Evolutionary conservation across 92 coral and sea anemone genomes (phyloP).

Genomic region (Zoanthus sociatus): DNA sequence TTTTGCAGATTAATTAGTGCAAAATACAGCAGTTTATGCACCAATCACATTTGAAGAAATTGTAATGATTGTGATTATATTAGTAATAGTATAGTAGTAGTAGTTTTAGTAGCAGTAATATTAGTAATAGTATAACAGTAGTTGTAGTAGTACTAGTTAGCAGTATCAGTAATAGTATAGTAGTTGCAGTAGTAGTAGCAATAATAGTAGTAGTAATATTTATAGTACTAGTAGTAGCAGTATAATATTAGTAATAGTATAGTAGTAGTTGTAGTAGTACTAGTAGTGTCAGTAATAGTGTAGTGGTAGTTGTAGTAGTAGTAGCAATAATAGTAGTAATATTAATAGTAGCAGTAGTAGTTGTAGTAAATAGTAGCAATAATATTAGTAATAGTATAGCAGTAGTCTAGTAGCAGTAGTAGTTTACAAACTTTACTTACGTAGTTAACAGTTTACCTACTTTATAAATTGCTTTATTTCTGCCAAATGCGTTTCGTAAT

Average conservation of each 20-base stretch:
- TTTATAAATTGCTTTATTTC: slow-evolving; percentile 95
- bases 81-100: no score
- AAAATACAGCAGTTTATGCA: no score
- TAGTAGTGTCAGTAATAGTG: background rate
- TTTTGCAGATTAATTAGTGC: no score
- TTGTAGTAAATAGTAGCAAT: background rate
- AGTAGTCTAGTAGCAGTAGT: background rate
- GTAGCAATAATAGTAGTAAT: background rate
- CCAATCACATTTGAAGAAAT: no score
- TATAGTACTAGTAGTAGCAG: no score
- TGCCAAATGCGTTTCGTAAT: slow-evolving; percentile 81
- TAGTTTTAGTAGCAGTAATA: no score
- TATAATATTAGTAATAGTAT: background rate
- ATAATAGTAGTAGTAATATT: no score
- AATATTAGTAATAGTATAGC: background rate
- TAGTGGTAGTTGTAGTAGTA: background rate
- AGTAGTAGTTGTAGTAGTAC: background rate
- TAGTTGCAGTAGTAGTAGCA: no score
- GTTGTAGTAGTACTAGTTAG: no score
- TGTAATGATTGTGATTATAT: no score
- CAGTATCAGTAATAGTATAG: no score
- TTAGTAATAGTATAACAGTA: no score
- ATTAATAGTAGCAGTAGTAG: background rate
- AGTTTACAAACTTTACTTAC: background rate
- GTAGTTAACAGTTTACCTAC: slow-evolving; percentile 57